Base-by-base conservation (phyloP, 1,140 invertebrate genomes). In the Drosophila santomea region DNA sequence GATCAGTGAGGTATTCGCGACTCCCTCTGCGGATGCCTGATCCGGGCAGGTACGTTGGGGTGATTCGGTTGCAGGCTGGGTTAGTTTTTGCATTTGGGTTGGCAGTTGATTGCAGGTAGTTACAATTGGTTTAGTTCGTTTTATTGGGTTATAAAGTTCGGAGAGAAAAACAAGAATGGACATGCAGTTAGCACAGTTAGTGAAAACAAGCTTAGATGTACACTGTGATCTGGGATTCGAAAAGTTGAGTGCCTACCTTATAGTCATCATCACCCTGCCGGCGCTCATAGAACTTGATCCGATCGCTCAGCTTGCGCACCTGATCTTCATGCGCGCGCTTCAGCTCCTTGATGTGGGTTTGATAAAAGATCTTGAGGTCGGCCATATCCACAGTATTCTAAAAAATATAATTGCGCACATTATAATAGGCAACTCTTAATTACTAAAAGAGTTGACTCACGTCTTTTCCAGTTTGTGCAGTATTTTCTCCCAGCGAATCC, bases 221-320 rank as follows among this genome's bases (percentile, higher is more conserved):
- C 48, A 56, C 50, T 11, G 15, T 57, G 17, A 4, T n/a, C 5
- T 17, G 8, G 32, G 8, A 14, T 14, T 36, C 25, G 2, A 2
- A 12, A 8, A 17, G 4, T 5, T 25, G 17, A 0, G n/a, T 39
- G 54, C 71, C 78, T 52, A 92, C 91, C 91, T 86, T 67, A 52
- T 90, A 92, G 44, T 92, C 91, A 63, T 92, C 91, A 28, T 91
- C 91, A 0, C 78, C 78, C n/a, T 91, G 78, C 1, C 72, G 78
- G 5, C 73, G 74, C 56, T 91, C 91, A 55, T 90, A 89, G 50
- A 89, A 86, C 32, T 82, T 80, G 2, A 92, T 25, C 20, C 84
- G 76, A 3, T 91, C 81, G 10, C 48, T 81, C 20, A 92, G 44
- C 28, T 91, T 88, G 48, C 78, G 68, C 8, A 92, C 43, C 11